These are phyloP conservation scores for Plagodis dolabraria DNA, from an alignment of 2,888 invertebrate genomes.

Conservation along the genomic window DNA sequence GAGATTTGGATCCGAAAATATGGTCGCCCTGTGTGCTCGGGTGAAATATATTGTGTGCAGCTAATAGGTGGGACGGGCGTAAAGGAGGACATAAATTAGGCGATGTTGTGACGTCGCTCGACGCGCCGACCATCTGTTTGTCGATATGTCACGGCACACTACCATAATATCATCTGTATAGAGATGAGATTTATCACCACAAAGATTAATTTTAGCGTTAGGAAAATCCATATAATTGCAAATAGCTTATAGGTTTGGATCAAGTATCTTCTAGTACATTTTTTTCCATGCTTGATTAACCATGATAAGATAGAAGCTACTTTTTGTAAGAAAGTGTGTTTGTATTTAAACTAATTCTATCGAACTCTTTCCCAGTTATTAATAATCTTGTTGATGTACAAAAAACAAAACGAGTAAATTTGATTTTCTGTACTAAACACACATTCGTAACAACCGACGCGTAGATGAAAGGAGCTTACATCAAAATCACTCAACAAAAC, in stretches of 20 bases:
- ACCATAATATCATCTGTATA: constrained; percentile 58
- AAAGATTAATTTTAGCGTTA: too few species aligned
- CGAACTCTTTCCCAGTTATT: neutral
- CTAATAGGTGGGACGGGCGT: constrained; percentile 83
- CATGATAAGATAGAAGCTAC: too few species aligned
- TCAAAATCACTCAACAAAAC: constrained; percentile 23
- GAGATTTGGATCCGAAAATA: constrained; percentile 46
- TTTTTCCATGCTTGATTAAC: too few species aligned
- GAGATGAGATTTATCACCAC: constrained; percentile 47
- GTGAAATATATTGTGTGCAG: constrained; percentile 79
- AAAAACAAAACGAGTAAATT: constrained; percentile 9
- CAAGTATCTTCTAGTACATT: too few species aligned
- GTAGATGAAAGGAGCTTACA: constrained; percentile 24
- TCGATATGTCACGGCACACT: constrained; percentile 79
- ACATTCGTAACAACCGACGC: constrained; percentile 5
- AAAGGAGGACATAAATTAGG: constrained; percentile 83
- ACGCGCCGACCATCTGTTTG: constrained; percentile 78
- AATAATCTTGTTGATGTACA: constrained; percentile 5
- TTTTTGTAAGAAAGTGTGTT: too few species aligned
- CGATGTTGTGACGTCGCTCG: constrained; percentile 78
- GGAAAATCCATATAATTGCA: neutral
- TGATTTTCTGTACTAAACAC: constrained; percentile 7
- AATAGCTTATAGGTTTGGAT: neutral
- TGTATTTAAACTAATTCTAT: too few species aligned
- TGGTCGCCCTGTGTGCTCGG: constrained; percentile 59